Evolutionary conservation across 1,140 invertebrate species (phyloP), one percentile per base, ranked within the genome.

Genomic region (Antheraea pernyi): DNA sequence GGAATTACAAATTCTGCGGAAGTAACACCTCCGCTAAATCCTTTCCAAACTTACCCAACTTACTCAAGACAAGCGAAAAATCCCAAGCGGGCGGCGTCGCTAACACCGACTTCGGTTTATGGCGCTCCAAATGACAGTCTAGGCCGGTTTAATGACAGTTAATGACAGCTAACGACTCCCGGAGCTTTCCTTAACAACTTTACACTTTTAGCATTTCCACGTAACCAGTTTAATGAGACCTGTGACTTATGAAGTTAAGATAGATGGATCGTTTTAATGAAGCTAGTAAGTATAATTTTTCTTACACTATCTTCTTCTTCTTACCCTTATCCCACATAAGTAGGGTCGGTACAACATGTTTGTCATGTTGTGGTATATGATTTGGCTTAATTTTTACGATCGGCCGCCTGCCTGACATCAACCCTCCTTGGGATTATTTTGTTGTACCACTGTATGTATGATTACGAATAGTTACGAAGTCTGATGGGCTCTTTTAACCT

Each of bases 111-210:
- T 53, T 18, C 68, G 19, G 65, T 70, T 70, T 73, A 70, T 62
- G 68, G 60, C 73, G 18, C 36, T 53, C 69, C 70, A 81, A 81
- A 84, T 76, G 82, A 78, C 75, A 73, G 67, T 70, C 68, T 70
- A 71, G 67, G 53, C 66, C 72, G 65, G 73, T 76, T 83, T 85
- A 85, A 85, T 84, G 78, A 70, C 76, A 75, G 72, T 76, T 79
- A 84, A 84, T 85, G 81, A 83, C 75, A 59, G 64, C 48, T 36
- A 72, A 74, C 71, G 69, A 71, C 64, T 67, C 67, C 63, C 65
- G 42, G 42, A 68, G 69, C 76, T 80, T 78, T 59, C 73, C 64
- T 72, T 73, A 72, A 75, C 71, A 80, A 84, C 82, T 82, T 84
- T 59, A 70, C 74, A 79, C 77, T 81, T 75, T 70, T 53, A 53